Evolutionary conservation across 2,888 invertebrate species (phyloP).

Genomic region (Apamea crenata): DNA sequence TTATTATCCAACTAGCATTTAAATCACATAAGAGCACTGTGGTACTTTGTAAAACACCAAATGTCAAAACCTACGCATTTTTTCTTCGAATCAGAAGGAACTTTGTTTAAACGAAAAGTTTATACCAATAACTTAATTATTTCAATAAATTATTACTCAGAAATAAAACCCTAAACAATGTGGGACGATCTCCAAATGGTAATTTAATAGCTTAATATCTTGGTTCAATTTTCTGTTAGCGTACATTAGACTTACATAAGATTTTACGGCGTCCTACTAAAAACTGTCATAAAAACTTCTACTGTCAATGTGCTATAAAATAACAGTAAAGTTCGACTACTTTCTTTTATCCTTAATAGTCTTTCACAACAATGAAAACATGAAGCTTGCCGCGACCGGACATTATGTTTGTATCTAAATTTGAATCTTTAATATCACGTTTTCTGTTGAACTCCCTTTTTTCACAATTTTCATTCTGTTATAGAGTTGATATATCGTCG

Average conservation of each 20-base stretch:
- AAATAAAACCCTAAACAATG: slow-evolving; percentile 42
- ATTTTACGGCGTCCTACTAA: slow-evolving; percentile 77
- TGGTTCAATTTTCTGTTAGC: slow-evolving; percentile 68
- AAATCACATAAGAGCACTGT: not conserved
- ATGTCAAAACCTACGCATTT: not conserved
- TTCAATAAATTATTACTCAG: not conserved
- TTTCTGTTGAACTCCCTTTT: slow-evolving; percentile 23
- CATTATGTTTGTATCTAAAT: slow-evolving; percentile 67
- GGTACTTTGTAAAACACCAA: not conserved
- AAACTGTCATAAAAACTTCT: slow-evolving; percentile 80
- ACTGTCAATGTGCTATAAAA: slow-evolving; percentile 81
- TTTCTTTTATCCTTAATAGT: slow-evolving; percentile 76
- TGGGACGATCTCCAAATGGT: slow-evolving; percentile 33
- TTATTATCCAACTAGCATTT: not conserved
- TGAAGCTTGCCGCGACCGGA: slow-evolving; percentile 57
- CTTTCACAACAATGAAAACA: slow-evolving; percentile 72
- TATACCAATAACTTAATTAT: not conserved
- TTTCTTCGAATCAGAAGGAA: not conserved
- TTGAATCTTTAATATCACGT: slow-evolving; percentile 51
- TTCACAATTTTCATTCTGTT: slow-evolving; percentile 28
- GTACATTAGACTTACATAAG: slow-evolving; percentile 74
- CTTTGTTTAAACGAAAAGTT: not conserved
- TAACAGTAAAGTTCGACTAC: slow-evolving; percentile 77
- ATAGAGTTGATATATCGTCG: slow-evolving; percentile 1
- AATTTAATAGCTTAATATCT: slow-evolving; percentile 57